Conservation (phyloP, 2,888 invertebrate species). For the Idaea straminata region DNA sequence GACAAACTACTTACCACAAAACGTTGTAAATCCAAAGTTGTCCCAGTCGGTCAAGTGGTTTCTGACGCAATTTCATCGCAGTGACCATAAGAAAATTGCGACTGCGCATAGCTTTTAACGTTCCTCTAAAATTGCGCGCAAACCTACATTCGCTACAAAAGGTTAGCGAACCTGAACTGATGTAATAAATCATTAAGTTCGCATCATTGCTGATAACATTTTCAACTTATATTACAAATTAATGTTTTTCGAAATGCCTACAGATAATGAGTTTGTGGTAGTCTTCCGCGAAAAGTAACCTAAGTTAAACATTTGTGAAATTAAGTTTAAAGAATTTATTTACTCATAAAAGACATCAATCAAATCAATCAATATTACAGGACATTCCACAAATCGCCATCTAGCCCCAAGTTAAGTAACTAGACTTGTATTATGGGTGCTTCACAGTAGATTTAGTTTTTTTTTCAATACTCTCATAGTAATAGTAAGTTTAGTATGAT, state of each 20-base stretch:
- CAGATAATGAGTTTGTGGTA: conserved; percentile 5
- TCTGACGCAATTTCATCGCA: conserved; percentile 37
- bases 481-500: too few species aligned
- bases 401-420: too few species aligned
- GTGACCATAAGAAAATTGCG: conserved; percentile 26
- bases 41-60: conserved; percentile 6
- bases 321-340: too few species aligned
- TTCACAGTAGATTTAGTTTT: too few species aligned
- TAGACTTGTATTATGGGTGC: too few species aligned
- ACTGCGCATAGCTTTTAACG: conserved; percentile 23
- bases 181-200: conserved; percentile 40
- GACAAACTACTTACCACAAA: too few species aligned
- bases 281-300: too few species aligned
- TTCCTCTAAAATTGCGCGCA: conserved; percentile 17
- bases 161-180: conserved; percentile 33
- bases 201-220: conserved; percentile 36
- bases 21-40: neutral
- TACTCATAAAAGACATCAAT: too few species aligned
- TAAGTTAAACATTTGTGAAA: too few species aligned
- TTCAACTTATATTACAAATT: conserved; percentile 30
- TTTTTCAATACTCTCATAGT: too few species aligned
- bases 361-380: too few species aligned
- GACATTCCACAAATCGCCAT: too few species aligned
- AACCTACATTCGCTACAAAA: conserved; percentile 18
- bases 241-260: conserved; percentile 25